Evolutionary conservation across 2,113 vertebrate species (phyloP).

Genomic region (Uropsilus gracilis): DNA sequence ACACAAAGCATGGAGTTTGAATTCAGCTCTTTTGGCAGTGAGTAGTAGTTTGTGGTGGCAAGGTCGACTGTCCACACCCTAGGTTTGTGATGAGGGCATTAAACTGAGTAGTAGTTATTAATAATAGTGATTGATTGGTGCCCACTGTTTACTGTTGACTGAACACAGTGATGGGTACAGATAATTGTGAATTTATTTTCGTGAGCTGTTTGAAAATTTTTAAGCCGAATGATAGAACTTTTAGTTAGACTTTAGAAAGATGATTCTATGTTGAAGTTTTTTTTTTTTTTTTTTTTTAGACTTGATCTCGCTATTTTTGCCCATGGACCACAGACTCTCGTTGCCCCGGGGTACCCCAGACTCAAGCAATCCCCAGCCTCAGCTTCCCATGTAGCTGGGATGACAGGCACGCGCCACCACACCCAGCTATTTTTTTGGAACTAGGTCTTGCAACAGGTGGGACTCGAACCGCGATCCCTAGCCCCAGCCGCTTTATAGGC

Average conservation of each 20-base stretch:
- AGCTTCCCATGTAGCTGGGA: no score
- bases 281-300: no score
- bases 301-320: no score
- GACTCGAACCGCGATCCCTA: no score
- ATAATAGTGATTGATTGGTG: neutral
- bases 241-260: neutral
- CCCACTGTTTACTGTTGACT: neutral
- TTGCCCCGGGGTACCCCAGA: no score
- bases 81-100: neutral
- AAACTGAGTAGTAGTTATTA: neutral
- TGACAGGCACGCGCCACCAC: no score
- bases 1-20: neutral
- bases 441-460: no score
- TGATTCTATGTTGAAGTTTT: neutral
- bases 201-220: neutral
- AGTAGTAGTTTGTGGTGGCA: neutral
- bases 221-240: neutral
- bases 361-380: no score
- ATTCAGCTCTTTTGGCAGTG: neutral
- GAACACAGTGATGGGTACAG: neutral
- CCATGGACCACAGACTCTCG: no score
- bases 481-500: no score
- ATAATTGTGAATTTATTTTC: conserved; percentile 17
- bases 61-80: neutral
- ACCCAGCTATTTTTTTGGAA: no score